Evolutionary conservation across 23 tunicate species (phyloP), one percentile per base, ranked within the genome.

Genomic region (Botrylloides violaceus): DNA sequence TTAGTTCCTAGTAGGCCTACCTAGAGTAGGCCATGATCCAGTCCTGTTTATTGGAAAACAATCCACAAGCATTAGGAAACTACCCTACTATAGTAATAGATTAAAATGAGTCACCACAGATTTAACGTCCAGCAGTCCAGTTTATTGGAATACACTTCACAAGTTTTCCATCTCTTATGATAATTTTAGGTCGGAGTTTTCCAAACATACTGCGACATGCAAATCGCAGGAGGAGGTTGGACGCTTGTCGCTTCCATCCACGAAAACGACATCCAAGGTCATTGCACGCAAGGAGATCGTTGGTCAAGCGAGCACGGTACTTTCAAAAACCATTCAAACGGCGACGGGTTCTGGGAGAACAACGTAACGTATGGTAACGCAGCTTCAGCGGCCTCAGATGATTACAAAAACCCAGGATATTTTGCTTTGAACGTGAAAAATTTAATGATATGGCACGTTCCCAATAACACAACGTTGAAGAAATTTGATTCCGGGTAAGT

Each of bases 271-370:
- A 23, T 64, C 0, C 33, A 29, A 15, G 70, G 70, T 6, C 32
- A 64, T 30, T 64, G 70, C 33, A 64, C 74, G n/a, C 36, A 55
- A 1, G 74, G 74, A 9, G 74, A 68, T 25, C 56, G 74, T 18
- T 68, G 74, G 74, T 68, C 74, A 2, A 68, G 74, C 37, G 74
- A 68, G 37, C 74, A 68, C 29, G 74, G 74, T 6, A 68, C 36
- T 68, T 35, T n/a, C n/a, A 56, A 55, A n/a, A 56, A 55, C 30
- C 74, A 68, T 68, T 56, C 74, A 0, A 18, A 68, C 28, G 74
- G 74, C 12, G 74, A 68, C 26, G 74, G 74, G 24, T 26, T 26
- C 7, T 68, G 74, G 74, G 74, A 38, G 59, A 68, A 68, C 36
- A 9, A 24, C 49, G 26, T 4, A 4, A 68, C 74, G 26, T 68